A percentile compares a stretch with the other conserved stretches of the same genome.
These are phyloP conservation scores for Cyprinus carpio DNA, from an alignment of 2,113 vertebrate species.

Conservation along the genomic window DNA sequence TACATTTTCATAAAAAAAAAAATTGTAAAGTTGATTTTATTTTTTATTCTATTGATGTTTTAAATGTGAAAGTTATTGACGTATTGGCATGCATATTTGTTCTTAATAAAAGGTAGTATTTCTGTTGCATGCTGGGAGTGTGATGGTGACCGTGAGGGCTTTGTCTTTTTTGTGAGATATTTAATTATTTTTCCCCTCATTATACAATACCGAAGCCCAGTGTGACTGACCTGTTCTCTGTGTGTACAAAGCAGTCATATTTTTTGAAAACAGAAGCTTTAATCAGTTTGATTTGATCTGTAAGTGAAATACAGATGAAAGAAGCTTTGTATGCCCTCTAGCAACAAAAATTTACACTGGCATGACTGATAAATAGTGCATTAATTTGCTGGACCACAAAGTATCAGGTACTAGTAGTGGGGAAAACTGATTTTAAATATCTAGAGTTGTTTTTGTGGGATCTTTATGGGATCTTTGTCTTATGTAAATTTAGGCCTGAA, in stretches of 20 bases:
- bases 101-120: neutral
- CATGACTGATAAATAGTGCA: neutral
- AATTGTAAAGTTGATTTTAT: neutral
- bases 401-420: neutral
- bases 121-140: neutral
- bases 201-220: neutral
- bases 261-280: conserved; percentile 5
- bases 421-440: too few relatives aligned
- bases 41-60: neutral
- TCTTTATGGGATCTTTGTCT: neutral
- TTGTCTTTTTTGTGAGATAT: conserved; percentile 10
- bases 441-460: too few relatives aligned
- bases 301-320: neutral
- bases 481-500: neutral
- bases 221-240: neutral
- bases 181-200: neutral
- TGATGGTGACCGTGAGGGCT: neutral
- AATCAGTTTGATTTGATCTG: neutral
- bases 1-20: too few relatives aligned
- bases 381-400: neutral
- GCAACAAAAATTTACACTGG: neutral
- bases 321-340: neutral
- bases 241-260: neutral
- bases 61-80: neutral
- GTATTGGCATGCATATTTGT: neutral